A percentile compares a stretch with the other conserved stretches of the same genome.
Conservation (phyloP, 2,888 invertebrate genomes). For the Rhopalosiphum nymphaeae region DNA sequence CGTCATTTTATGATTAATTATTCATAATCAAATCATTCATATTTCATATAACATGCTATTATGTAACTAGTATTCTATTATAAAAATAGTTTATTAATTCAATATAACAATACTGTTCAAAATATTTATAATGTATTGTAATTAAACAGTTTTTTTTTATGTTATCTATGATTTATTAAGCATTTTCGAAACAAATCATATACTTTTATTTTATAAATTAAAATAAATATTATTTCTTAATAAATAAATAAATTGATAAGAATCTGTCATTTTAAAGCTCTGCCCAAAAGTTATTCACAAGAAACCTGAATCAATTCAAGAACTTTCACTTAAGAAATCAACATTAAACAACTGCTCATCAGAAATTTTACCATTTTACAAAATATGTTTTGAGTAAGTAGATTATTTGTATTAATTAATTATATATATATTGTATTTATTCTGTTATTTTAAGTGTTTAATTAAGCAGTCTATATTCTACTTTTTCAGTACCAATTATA, state of each 20-base stretch:
- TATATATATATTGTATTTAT: background rate
- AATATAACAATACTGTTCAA: too few relatives aligned
- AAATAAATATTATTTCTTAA: background rate
- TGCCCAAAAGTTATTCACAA: background rate
- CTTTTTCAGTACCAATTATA: background rate
- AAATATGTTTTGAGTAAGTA: constrained; percentile 60
- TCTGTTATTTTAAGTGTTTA: background rate
- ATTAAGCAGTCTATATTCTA: too few relatives aligned
- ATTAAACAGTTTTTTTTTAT: background rate
- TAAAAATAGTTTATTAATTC: too few relatives aligned
- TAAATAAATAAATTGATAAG: background rate
- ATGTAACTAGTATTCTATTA: too few relatives aligned
- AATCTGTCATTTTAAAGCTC: constrained; percentile 13
- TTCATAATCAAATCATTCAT: too few relatives aligned
- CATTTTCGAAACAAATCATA: too few relatives aligned
- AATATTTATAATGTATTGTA: too few relatives aligned
- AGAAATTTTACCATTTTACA: constrained; percentile 53
- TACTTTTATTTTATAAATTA: background rate
- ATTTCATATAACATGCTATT: too few relatives aligned
- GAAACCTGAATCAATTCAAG: constrained; percentile 11
- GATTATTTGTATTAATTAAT: background rate
- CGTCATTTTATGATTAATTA: too few relatives aligned
- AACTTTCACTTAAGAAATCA: background rate
- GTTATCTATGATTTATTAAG: background rate
- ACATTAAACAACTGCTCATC: background rate